Evolutionary conservation across 92 coral and sea anemone genomes (phyloP), one percentile per base, ranked within the genome.

Genomic region (Heteractis magnifica): DNA sequence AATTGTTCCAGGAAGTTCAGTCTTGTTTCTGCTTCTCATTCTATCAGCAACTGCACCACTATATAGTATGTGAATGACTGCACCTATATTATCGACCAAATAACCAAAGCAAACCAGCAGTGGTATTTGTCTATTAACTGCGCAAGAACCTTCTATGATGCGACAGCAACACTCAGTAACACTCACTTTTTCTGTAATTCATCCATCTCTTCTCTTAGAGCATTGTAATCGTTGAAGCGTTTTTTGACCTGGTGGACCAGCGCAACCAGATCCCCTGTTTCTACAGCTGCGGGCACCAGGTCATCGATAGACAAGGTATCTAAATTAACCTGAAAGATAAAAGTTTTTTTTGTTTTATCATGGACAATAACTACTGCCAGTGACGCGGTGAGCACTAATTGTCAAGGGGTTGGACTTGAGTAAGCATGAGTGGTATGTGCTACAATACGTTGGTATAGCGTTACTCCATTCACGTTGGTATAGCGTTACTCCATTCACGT

Each of bases 101-200:
- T 3, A 55, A 9, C 10, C 14, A 55, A 13, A 8, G 59, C 11
- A 8, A 3, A 62, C 6, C 6, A 68, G 15, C 26, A 11, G 49
- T 68, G 49, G 50, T 68, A 16, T 6, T 68, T 68, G 23, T 62
- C 70, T 6, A 18, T 62, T 10, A 18, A 62, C 16, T n/a, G 4
- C 15, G 8, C 4, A 1, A 18, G 26, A 6, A 18, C 6, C 8
- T 62, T 62, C 23, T 58, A 34, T 58, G 70, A 62, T n/a, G 70
- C 70, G 70, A 20, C 62, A 49, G 58, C 48, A 52, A 18, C 51
- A 85, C 88, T 85, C 62, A 49, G 58, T 18, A 52, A 18, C 51
- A 85, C 88, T 85, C 83, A 85, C 88, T 68, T 85, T 78, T 78
- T 85, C 72, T 85, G 88, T 20, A 85, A 72, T 14, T 85, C 88